These are phyloP conservation scores for Pterobdella sp. DNA, from an alignment of 2,888 invertebrate genomes.

Conservation along the genomic window DNA sequence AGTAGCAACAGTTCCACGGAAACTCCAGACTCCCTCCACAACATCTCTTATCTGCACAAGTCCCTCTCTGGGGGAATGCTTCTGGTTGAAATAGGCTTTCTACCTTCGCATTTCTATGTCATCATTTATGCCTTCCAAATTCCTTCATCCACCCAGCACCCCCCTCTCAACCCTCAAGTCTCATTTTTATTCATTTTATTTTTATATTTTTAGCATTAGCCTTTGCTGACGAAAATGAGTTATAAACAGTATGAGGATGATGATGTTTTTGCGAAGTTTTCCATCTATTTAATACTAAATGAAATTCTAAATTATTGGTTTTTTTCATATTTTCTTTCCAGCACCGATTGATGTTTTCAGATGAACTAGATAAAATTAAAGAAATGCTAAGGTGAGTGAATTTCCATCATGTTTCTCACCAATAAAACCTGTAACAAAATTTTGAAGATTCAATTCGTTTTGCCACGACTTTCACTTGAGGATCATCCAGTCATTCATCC, in stretches of 20 bases:
- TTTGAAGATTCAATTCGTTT: conserved; percentile 66
- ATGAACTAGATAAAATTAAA: conserved; percentile 57
- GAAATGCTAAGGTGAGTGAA: conserved; percentile 7
- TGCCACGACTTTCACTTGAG: conserved; percentile 69
- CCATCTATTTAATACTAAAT: no score
- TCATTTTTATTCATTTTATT: background rate
- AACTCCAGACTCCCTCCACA: background rate
- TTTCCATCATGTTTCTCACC: background rate
- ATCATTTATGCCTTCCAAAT: conserved; percentile 63
- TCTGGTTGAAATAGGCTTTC: conserved; percentile 62
- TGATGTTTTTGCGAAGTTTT: no score
- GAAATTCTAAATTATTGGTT: no score
- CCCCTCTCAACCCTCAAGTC: conserved; percentile 3
- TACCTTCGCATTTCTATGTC: conserved; percentile 59
- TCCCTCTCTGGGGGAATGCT: conserved; percentile 64
- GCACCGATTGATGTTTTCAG: conserved; percentile 43
- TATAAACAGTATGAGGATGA: no score
- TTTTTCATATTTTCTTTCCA: conserved; percentile 22
- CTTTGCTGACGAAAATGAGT: no score
- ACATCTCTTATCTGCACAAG: conserved; percentile 58
- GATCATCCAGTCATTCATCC: conserved; percentile 59
- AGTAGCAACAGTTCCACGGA: background rate
- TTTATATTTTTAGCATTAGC: background rate
- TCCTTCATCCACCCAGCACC: conserved; percentile 53
- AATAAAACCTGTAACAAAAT: background rate